A percentile compares a stretch with the other conserved stretches of the same genome.
Conservation (phyloP, 1,140 invertebrate genomes). For the Zaprionus kolodkinae region DNA sequence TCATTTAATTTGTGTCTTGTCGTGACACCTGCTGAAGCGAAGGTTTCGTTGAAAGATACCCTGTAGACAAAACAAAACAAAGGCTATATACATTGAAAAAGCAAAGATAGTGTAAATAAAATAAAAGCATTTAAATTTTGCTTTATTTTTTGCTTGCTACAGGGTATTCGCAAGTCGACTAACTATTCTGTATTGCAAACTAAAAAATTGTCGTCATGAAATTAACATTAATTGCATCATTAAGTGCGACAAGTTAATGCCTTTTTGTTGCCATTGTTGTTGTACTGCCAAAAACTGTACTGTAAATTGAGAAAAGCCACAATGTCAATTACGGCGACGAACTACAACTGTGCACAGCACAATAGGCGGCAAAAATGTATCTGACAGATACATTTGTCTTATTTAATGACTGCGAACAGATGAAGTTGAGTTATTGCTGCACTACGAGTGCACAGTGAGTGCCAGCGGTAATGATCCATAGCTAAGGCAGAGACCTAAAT, state of each 20-base stretch:
- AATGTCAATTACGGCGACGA: constrained; percentile 27
- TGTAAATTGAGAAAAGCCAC: constrained; percentile 31
- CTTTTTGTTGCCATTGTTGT: constrained; percentile 32
- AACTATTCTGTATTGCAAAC: neutral
- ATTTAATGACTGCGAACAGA: constrained; percentile 68
- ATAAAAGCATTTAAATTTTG: neutral
- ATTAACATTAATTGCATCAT: constrained; percentile 80
- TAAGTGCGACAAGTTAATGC: constrained; percentile 77
- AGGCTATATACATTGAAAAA: neutral
- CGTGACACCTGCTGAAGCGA: constrained; percentile 12
- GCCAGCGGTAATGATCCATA: neutral
- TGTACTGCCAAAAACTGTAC: constrained; percentile 39
- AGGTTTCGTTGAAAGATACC: constrained; percentile 18
- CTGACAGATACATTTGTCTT: constrained; percentile 71
- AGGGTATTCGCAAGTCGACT: neutral
- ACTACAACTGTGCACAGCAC: constrained; percentile 4
- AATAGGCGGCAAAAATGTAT: constrained; percentile 39
- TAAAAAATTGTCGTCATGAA: constrained; percentile 56
- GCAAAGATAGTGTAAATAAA: too few relatives aligned
- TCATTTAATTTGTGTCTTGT: constrained; percentile 33
- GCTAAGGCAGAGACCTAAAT: neutral
- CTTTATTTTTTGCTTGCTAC: neutral
- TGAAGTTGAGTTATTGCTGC: constrained; percentile 32
- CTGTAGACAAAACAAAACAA: neutral
- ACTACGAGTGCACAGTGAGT: neutral